Evolutionary conservation across 2,888 invertebrate species (phyloP).

Genomic region (Podabrus alpinus): DNA sequence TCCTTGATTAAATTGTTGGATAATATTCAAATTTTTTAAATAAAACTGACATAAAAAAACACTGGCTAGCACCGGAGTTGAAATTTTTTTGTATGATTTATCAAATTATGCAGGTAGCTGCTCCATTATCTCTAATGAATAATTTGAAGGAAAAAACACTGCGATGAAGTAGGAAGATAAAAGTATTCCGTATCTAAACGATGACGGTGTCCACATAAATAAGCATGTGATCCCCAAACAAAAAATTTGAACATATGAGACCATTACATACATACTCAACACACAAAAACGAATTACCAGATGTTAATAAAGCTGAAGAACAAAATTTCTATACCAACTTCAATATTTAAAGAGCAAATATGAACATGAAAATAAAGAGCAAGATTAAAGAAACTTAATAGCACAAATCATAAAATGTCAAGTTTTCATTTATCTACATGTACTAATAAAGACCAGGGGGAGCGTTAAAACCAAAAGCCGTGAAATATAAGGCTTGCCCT

Average conservation of each 20-base stretch:
- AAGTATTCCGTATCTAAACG: background rate
- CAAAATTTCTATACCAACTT: background rate
- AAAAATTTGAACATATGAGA: background rate
- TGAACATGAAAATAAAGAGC: background rate
- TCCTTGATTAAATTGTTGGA: background rate
- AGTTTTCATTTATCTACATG: slow-evolving; percentile 11
- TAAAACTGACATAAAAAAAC: background rate
- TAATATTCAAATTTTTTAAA: background rate
- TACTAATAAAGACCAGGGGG: slow-evolving; percentile 23
- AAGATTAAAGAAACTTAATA: background rate
- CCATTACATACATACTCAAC: background rate
- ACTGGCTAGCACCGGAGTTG: too few relatives aligned
- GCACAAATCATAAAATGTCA: slow-evolving; percentile 6
- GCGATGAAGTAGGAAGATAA: background rate
- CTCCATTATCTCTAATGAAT: background rate
- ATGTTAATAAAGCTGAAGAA: background rate
- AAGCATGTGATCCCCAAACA: background rate
- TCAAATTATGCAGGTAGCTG: background rate
- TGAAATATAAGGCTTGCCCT: slow-evolving; percentile 18
- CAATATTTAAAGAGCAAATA: background rate
- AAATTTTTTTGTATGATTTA: too few relatives aligned
- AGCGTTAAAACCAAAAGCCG: slow-evolving; percentile 8
- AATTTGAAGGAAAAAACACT: background rate
- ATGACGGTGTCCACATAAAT: background rate
- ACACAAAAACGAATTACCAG: background rate